These are phyloP conservation scores for Hycleus phaleratus DNA, from an alignment of 1,140 invertebrate species.

Conservation along the genomic window DNA sequence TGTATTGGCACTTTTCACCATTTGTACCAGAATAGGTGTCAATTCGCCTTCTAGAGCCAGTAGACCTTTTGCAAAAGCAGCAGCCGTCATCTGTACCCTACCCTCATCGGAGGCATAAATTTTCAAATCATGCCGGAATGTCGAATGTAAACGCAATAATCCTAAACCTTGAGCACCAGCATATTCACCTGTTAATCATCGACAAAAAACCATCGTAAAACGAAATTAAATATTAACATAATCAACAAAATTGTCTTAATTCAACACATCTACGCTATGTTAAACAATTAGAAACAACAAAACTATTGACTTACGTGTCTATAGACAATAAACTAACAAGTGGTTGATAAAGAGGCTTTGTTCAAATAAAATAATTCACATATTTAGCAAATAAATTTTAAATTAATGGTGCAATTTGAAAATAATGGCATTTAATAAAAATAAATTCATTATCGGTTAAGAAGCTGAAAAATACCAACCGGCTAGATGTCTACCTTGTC, in stretches of 20 bases:
- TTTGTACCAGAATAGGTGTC: slow-evolving; percentile 97
- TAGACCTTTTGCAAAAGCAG: slow-evolving; percentile 97
- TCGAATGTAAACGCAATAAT: slow-evolving; percentile 89
- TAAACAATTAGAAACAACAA: no score
- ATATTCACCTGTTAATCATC: slow-evolving; percentile 64
- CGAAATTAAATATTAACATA: no score
- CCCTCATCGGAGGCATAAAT: slow-evolving; percentile 99
- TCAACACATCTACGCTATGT: no score
- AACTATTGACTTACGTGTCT: no score
- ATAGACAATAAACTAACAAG: no score
- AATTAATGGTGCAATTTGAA: background rate
- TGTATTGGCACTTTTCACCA: slow-evolving; percentile 99
- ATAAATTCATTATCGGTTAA: slow-evolving; percentile 9
- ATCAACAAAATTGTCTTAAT: no score
- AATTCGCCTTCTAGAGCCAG: slow-evolving; percentile 96
- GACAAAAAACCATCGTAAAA: background rate
- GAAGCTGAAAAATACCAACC: slow-evolving; percentile 49
- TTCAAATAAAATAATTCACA: background rate
- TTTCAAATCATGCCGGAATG: slow-evolving; percentile 97
- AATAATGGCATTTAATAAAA: background rate
- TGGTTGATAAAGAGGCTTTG: no score
- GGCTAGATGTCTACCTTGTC: slow-evolving; percentile 74
- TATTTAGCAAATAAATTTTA: background rate
- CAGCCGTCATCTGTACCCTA: slow-evolving; percentile 98
- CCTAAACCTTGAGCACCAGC: slow-evolving; percentile 86